Evolutionary conservation across 2,113 vertebrate genomes (phyloP), one percentile per base, ranked within the genome.

Genomic region (Phocoena sinus): DNA sequence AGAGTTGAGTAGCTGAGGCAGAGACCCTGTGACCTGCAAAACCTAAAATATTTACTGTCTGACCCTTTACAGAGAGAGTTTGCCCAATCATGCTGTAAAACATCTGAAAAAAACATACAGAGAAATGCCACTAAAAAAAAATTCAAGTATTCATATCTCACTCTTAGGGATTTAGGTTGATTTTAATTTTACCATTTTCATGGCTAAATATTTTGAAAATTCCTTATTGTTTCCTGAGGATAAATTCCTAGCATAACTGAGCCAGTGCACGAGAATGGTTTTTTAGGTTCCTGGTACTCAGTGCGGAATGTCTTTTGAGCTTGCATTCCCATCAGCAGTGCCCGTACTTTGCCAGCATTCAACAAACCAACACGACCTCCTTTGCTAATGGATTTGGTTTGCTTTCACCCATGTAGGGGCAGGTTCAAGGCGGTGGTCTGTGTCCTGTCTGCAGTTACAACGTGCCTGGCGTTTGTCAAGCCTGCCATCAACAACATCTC

Each of bases 401-500:
- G 21, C 91, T 23, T 71, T 44, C 96, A 15, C 38, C 7, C 56
- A 5, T 89, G 74, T 94, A 99, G 99, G 98, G 99, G 99, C 18
- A 98, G 99, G 97, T 99, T 99, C 98, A 99, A 99, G 99, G 99
- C 99, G 91, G 99, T 99, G 18, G 99, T 99, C 8, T 99, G 99
- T 56, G 98, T 99, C 89, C 98, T 99, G 81, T 99, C 99, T 58
- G 99, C 99, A 38, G 98, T 99, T 95, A 99, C 99, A 56, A 99
- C 99, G 0, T 99, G 99, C 33, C 98, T 99, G 53, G 99, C 99
- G 1, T 99, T 99, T 89, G 99, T 99, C 73, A 99, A 99, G 87
- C 99, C 99, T 1, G 99, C 99, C 41, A 99, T 99, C 98, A 99
- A 99, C 98, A 99, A 99, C 41, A 99, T 99, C 98, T 99, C 99